Evolutionary conservation across 1,140 invertebrate genomes (phyloP).

Genomic region (Tetramorium alpestre): DNA sequence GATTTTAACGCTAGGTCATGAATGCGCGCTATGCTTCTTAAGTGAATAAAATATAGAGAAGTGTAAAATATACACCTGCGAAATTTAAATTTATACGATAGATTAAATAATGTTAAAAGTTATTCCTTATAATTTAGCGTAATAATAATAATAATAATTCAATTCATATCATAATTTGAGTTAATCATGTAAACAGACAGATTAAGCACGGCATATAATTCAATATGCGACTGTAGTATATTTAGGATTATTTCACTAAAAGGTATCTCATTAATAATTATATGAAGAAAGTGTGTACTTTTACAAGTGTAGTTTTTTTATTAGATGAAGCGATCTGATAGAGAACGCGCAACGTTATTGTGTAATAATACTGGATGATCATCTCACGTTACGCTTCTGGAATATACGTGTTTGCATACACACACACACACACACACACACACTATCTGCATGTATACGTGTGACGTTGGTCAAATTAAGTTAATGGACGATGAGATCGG

Average conservation of each 20-base stretch:
- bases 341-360: neutral
- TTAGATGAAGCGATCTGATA: neutral
- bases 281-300: neutral
- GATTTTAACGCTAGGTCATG: slow-evolving; percentile 22
- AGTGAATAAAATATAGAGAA: neutral
- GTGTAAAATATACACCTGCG: neutral
- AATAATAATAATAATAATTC: neutral
- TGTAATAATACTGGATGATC: slow-evolving; percentile 10
- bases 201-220: neutral
- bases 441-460: neutral
- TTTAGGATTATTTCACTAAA: neutral
- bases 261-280: slow-evolving; percentile 7
- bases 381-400: slow-evolving; percentile 16
- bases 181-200: neutral
- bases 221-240: neutral
- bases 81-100: neutral
- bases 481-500: slow-evolving; percentile 70
- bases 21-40: neutral
- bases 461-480: slow-evolving; percentile 69
- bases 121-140: neutral
- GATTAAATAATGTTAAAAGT: neutral
- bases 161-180: neutral
- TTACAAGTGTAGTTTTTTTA: neutral
- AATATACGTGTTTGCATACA: slow-evolving; percentile 21
- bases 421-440: neutral